Base-by-base conservation (phyloP, 2,797 vertebrate species). In the Gorsachius magnificus region DNA sequence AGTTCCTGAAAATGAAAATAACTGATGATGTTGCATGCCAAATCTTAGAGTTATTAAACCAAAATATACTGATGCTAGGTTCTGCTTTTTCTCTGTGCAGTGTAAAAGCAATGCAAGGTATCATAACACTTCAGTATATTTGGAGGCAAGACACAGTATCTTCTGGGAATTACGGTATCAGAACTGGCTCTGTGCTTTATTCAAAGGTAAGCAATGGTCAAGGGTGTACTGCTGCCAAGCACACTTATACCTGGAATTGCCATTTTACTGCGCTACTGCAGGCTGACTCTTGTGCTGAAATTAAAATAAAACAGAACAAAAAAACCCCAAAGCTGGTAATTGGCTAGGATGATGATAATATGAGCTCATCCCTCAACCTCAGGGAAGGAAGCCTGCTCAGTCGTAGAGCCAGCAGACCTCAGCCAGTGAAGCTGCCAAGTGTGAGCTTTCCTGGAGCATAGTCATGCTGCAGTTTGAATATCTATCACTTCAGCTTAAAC, bases 381-480 rank as follows among this genome's bases (percentile, higher is more conserved):
- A 70, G 70, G 91, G 91, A 96, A 78, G 75, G 48, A 87, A 93
- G 86, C 91, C 81, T 94, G 83, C 90, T 96, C 91, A 95, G 92
- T 96, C 94, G 95, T 26, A 84, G 68, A 82, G 92, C 88, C 81
- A 89, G 3, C 60, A 89, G 68, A 53, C 38, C 58, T 87, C 83
- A 88, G 65, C 35, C 60, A 35, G 4, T 31, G 53, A 77, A 89
- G 60, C 63, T 95, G 88, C 91, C 88, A 94, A 87, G 68, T 35
- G 22, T 88, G 88, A 97, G 85, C 90, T 94, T 92, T 95, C 86
- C 78, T 89, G 81, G 75, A 95, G 64, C 64, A 24, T 5, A 90
- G 92, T 93, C 95, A 90, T 90, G 78, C 94, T 93, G 78, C 57
- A 80, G 61, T 88, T 95, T 92, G 86, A 95, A 63, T 50, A 61